Base-by-base conservation (phyloP, 2,797 vertebrate species). In the Ibycter americanus region DNA sequence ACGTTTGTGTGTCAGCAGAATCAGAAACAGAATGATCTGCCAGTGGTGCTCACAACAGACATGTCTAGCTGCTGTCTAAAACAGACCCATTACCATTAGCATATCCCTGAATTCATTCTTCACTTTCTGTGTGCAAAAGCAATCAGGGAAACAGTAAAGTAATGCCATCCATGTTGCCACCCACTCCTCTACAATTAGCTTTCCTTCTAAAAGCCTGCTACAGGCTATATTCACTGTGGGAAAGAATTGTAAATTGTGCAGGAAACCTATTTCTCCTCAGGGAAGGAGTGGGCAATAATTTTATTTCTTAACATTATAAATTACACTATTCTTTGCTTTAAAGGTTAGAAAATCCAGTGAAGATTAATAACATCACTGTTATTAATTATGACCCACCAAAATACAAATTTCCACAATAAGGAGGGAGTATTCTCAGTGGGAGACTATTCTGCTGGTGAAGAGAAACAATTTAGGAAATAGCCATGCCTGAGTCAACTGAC, bases 381-480 rank as follows among this genome's bases (percentile, higher is more conserved):
- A 89, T 83, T 96, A 96, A 94, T 93, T 95, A 89, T 34, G 83
- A 85, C 15, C 70, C 49, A 94, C 58, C 25, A 72, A 95, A 96
- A 95, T 52, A 79, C 52, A 42, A 79, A 52, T 55, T 90, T 90
- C 47, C 61, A 76, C 74, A 90, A 25, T 55, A 82, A 87, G 84
- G 56, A 92, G 56, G 49, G 65, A 51, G 26, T 46, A 89, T 91
- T 96, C 86, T 94, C 86, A 61, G 79, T n/a, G 58, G 86, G 90
- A 88, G 19, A 40, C 46, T 47, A 51, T 71, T 90, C 42, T 67
- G 36, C 65, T 68, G 73, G 79, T 81, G 96, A 79, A 90, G 46
- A 91, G 67, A 95, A 96, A 96, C 78, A 7, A 56, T 66, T 93
- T 84, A 51, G 61, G 90, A 96, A 97, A 92, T 47, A 90, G 23